Evolutionary conservation across 2,888 invertebrate species (phyloP), one percentile per base, ranked within the genome.

Genomic region (Synanthedon vespiformis): DNA sequence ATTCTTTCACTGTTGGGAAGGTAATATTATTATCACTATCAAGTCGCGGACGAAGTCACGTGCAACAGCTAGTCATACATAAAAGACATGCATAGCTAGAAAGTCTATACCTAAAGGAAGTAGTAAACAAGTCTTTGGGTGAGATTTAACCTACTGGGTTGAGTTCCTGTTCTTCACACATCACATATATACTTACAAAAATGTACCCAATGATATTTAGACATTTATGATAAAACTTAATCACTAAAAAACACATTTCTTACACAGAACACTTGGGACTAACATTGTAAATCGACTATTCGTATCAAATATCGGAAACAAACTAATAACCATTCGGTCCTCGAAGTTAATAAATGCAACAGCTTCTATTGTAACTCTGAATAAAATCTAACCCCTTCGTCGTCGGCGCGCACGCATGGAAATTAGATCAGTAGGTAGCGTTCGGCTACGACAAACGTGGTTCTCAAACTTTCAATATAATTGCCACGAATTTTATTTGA

Each of bases 361-460:
- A 69, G 64, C 69, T 61, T 64, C 70, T 65, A 77, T 83, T 77
- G 80, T 75, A 74, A 80, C 75, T 79, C 70, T 77, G 80, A 82
- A 85, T 80, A 80, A 71, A 72, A 81, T 18, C 68, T 77, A 81
- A 84, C 81, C 87, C 84, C 77, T 82, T 80, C 73, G 65, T 68
- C 34, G 34, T 74, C 70, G 68, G 77, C 85, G 84, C 71, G 63
- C 58, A 69, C 85, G 86, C 86, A 87, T 87, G 87, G 87, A 87
- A 87, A 87, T 87, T 86, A 87, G 87, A 87, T 86, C 87, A 87
- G 82, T 85, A 82, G 84, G 84, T 81, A 85, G 81, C 76, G 61
- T 8, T 8, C 27, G 27, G 27, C 61, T 59, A 61, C 56, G 34
- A 34, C 58, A 53, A 58, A 60, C 12, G 2, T 34, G 83, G 55